Base-by-base conservation (phyloP, 2,113 vertebrate genomes). In the Opisthocomus hoazin region DNA sequence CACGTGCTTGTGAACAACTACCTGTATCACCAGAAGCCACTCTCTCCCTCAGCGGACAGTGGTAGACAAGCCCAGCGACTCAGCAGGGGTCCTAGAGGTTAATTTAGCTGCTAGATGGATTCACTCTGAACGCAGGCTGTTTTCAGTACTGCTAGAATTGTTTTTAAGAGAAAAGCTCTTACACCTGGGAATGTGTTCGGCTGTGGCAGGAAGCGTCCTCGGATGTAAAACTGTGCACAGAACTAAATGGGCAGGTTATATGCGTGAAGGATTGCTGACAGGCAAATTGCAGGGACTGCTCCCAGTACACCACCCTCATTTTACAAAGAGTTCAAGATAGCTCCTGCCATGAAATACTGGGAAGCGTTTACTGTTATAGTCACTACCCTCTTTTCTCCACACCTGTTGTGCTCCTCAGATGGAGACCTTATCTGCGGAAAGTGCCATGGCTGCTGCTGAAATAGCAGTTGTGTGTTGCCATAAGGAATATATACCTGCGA, bases 361-460 rank as follows among this genome's bases (percentile, higher is more conserved):
- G 45, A 32, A 69, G 7, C 32, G 18, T 43, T 50, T 36, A 43
- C 36, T 74, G 7, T 56, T 46, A 56, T 15, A 63, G 17, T 8
- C 39, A 15, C 34, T 61, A 27, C 9, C 21, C 3, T 2, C 18
- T 54, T 34, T 71, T 63, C 7, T 63, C 18, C 12, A 19, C 13
- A 54, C 10, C 34, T 61, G 18, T 34, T 54, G 4, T 54, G 27
- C 11, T 70, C 27, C 34, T 4, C 2, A 36, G 39, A 46, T 63
- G 39, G 54, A 71, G 58, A 36, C 51, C 69, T 95, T 76, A 97
- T 84, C 48, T 93, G 91, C 51, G 48, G 86, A 64, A 94, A 58
- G 57, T 84, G 77, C 91, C 92, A 95, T 15, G 91, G 93, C 69
- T 94, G 90, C 30, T 87, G 94, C 12, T 70, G 89, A 79, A 74